Evolutionary conservation across 2,888 invertebrate genomes (phyloP).

Genomic region (Drosophila mulleri): DNA sequence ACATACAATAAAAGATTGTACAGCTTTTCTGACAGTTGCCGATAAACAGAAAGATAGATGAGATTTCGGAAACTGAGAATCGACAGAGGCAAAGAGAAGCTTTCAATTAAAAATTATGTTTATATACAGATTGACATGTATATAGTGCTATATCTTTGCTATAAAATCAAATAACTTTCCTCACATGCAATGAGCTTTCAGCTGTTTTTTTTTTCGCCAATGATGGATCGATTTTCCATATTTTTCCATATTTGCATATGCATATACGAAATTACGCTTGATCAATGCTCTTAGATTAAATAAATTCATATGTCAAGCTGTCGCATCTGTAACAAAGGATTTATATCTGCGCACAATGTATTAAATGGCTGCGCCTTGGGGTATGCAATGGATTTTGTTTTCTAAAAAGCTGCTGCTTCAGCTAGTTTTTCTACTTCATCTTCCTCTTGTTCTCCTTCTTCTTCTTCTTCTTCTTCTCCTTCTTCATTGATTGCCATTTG

Average conservation of each 20-base stretch:
- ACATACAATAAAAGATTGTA: no score
- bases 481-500: constrained; percentile 20
- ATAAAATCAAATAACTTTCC: background rate
- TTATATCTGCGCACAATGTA: background rate
- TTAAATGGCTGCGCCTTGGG: constrained; percentile 10
- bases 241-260: background rate
- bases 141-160: background rate
- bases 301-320: background rate
- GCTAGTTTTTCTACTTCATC: constrained; percentile 2
- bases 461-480: constrained; percentile 4
- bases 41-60: background rate
- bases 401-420: constrained; percentile 5
- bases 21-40: background rate
- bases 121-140: no score
- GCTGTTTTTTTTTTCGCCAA: no score
- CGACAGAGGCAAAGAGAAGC: background rate
- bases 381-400: constrained; percentile 20
- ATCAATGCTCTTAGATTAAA: background rate
- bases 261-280: background rate
- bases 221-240: background rate
- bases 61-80: background rate
- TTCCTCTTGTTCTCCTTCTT: background rate
- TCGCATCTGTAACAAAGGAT: background rate
- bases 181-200: background rate
- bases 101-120: background rate